Evolutionary conservation across 2,888 invertebrate genomes (phyloP), one percentile per base, ranked within the genome.

Genomic region (Catocala sponsa): DNA sequence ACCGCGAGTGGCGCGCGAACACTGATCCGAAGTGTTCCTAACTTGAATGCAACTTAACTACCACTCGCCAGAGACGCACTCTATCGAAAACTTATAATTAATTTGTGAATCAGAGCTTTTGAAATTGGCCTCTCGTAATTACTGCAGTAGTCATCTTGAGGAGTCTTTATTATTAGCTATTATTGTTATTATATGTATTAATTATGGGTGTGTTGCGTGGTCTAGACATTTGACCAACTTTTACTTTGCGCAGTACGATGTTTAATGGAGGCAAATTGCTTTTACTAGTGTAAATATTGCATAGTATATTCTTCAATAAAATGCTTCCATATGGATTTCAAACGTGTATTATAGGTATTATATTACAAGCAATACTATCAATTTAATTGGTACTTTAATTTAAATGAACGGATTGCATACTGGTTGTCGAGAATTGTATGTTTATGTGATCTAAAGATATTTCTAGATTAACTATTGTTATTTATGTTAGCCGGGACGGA

Each of bases 21-120:
- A 81, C 81, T 81, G 75, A 62, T 73, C 66, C 38, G 48, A 33
- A 15, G 49, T 25, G 56, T 25, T 52, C 53, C n/a, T 46, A 50
- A 56, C 72, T 72, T 68, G 74, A 67, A 53, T 74, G 75, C 62
- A 77, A 76, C 81, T 80, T 75, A 63, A 79, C 83, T 81, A 80
- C 76, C 80, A 76, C 78, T 75, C 43, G 52, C 57, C 84, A 82
- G 83, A 80, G 77, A 64, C 73, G 81, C 56, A 84, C 57, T 76
- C 38, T 69, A 65, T 35, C 44, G 10, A 25, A 32, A 55, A 35
- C 48, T 52, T 55, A 59, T 57, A 63, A 70, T 78, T 63, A 70
- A 72, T 64, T 50, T 47, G 64, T 67, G 70, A 70, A 68, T 68
- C 64, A 71, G 77, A 77, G 78, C 73, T 70, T 75, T 70, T 53